Evolutionary conservation across 2,888 invertebrate species (phyloP).

Genomic region (Pristionchus exspectatus): DNA sequence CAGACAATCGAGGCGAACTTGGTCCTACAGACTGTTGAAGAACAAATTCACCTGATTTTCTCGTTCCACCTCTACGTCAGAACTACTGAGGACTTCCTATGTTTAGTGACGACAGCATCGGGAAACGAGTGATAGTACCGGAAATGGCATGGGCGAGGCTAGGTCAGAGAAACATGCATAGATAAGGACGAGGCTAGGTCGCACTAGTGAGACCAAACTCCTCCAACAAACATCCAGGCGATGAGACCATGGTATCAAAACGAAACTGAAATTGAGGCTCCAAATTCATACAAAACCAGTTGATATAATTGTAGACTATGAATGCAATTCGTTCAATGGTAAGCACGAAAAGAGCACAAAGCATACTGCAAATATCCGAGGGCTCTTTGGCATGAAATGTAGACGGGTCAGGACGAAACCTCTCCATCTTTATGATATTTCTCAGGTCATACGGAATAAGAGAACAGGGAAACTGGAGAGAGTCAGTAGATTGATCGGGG

Average conservation of each 20-base stretch:
- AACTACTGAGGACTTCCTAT: not conserved
- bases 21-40: too few relatives aligned
- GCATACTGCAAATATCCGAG: not conserved
- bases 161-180: conserved; percentile 18
- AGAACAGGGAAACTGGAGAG: not conserved
- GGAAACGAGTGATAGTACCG: not conserved
- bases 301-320: not conserved
- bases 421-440: not conserved
- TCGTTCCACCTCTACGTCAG: not conserved
- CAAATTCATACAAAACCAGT: not conserved
- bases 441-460: not conserved
- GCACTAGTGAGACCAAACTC: not conserved
- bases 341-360: not conserved
- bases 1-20: too few relatives aligned
- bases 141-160: not conserved
- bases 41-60: too few relatives aligned
- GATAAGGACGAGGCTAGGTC: not conserved
- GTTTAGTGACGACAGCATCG: not conserved
- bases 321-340: not conserved
- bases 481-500: not conserved
- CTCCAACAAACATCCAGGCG: not conserved
- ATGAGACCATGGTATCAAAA: not conserved
- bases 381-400: not conserved
- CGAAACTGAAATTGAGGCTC: not conserved
- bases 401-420: not conserved